Conservation (phyloP, 2,888 invertebrate species). For the Euproctis similis region DNA sequence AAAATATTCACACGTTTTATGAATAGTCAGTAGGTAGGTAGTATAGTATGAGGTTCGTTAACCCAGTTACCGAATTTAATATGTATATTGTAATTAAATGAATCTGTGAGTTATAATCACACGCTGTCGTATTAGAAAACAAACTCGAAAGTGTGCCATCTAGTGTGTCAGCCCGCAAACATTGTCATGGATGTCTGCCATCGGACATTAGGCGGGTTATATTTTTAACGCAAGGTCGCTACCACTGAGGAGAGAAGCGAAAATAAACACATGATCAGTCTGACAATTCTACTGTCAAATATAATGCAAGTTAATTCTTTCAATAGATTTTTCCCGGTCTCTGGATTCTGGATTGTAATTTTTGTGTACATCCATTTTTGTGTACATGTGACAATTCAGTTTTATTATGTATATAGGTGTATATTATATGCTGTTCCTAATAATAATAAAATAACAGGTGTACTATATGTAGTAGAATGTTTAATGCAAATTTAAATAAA, state of each 20-base stretch:
- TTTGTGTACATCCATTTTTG: no score
- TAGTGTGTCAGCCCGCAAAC: conserved; percentile 44
- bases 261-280: conserved; percentile 47
- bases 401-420: no score
- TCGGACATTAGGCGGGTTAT: conserved; percentile 32
- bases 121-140: conserved; percentile 30
- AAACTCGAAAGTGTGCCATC: conserved; percentile 56
- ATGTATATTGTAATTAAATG: conserved; percentile 60
- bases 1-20: conserved; percentile 59
- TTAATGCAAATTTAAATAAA: no score
- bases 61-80: conserved; percentile 66
- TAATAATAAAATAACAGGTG: no score
- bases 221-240: conserved; percentile 68
- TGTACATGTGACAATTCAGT: no score
- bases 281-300: conserved; percentile 27
- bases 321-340: conserved; percentile 14
- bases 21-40: no score
- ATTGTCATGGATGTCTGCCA: conserved; percentile 65
- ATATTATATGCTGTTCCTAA: no score
- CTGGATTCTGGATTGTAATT: neutral
- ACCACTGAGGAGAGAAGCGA: conserved; percentile 53
- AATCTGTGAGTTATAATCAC: conserved; percentile 39
- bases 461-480: no score
- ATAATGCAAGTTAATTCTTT: conserved; percentile 19
- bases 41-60: conserved; percentile 68